Conservation (phyloP, 2,113 vertebrate species). For the Cephalopterus ornatus region DNA sequence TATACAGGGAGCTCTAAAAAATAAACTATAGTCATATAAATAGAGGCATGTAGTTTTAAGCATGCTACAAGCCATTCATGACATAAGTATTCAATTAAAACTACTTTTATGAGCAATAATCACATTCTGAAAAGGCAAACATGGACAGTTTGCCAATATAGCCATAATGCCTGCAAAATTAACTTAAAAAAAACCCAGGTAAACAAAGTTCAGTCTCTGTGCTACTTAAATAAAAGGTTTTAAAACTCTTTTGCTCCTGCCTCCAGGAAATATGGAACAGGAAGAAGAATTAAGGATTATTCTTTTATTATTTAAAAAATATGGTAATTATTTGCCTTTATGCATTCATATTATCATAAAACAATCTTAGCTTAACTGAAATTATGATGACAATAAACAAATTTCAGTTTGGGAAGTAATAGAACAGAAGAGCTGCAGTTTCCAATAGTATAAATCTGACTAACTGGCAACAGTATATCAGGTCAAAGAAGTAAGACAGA, state of each 20-base stretch:
- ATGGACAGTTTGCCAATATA: constrained; percentile 36
- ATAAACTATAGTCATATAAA: constrained; percentile 67
- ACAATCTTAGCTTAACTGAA: neutral
- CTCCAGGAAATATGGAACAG: constrained; percentile 16
- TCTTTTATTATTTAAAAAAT: neutral
- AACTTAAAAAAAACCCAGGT: constrained; percentile 18
- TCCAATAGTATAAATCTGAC: neutral
- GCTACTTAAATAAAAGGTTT: constrained; percentile 54
- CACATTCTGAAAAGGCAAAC: constrained; percentile 67
- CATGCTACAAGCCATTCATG: constrained; percentile 56
- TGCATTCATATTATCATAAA: neutral
- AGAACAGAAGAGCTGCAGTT: neutral
- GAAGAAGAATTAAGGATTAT: constrained; percentile 19
- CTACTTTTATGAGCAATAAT: constrained; percentile 75
- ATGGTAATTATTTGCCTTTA: neutral
- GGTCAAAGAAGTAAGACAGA: neutral
- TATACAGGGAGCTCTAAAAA: constrained; percentile 69
- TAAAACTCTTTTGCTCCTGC: constrained; percentile 30
- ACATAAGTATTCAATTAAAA: constrained; percentile 77
- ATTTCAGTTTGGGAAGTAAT: neutral
- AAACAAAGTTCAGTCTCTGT: constrained; percentile 24
- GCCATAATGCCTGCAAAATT: constrained; percentile 54
- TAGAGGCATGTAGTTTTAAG: constrained; percentile 52
- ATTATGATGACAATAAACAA: neutral
- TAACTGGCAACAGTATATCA: neutral